Evolutionary conservation across 1,140 invertebrate genomes (phyloP).

Genomic region (Anagrus nilaparvatae): DNA sequence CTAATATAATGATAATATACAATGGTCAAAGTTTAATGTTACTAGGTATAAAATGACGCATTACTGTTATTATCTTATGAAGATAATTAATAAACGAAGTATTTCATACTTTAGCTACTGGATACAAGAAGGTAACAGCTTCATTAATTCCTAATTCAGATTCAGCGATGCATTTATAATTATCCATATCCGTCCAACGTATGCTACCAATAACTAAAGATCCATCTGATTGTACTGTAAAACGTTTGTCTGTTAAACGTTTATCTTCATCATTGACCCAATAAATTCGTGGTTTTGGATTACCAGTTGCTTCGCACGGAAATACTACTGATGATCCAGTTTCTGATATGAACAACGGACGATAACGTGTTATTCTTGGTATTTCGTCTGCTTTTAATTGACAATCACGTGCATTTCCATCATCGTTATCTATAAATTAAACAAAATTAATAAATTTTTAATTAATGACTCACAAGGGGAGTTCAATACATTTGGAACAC

Average conservation of each 20-base stretch:
- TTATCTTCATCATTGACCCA: conserved; percentile 56
- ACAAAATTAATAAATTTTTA: neutral
- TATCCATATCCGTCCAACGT: conserved; percentile 70
- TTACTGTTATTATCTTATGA: conserved; percentile 9
- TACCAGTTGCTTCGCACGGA: conserved; percentile 58
- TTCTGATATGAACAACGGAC: conserved; percentile 31
- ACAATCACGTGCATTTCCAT: too few relatives aligned
- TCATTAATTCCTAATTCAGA: conserved; percentile 51
- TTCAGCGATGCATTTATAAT: conserved; percentile 61
- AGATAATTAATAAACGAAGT: conserved; percentile 15
- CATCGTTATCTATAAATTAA: neutral
- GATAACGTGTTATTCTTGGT: conserved; percentile 17
- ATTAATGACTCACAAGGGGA: neutral
- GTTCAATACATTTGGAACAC: too few relatives aligned
- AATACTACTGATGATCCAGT: conserved; percentile 54
- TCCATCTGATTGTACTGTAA: conserved; percentile 54
- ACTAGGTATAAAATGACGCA: conserved; percentile 14
- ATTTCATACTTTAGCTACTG: conserved; percentile 46
- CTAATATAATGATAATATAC: neutral
- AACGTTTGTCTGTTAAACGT: conserved; percentile 39
- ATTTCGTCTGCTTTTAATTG: neutral
- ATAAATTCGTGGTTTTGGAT: conserved; percentile 49
- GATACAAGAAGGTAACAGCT: conserved; percentile 68
- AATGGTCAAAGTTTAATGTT: conserved; percentile 10
- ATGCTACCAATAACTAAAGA: conserved; percentile 60